Conservation (phyloP, 37 sponge, comb jelly and placozoan species). For the Hormiphora californensis region DNA sequence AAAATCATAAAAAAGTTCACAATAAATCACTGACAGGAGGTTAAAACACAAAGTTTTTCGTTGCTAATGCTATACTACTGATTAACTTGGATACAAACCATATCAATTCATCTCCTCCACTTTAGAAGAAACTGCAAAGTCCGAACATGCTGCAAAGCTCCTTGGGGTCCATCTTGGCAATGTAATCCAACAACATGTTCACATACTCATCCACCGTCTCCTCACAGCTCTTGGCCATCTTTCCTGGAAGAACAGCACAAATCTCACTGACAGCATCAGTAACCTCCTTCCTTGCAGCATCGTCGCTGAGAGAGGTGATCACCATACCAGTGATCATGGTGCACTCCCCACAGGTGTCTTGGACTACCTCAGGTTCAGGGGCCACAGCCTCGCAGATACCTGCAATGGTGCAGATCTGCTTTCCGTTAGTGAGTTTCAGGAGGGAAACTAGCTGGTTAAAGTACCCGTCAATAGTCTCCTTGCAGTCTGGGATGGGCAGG, state of each 20-base stretch:
- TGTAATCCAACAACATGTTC: not conserved
- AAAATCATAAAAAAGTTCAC: no score
- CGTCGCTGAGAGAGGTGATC: not conserved
- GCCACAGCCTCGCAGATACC: not conserved
- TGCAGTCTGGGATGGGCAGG: slow-evolving; percentile 45
- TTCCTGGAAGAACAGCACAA: slow-evolving; percentile 32
- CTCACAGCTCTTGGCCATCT: not conserved
- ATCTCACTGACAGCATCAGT: not conserved
- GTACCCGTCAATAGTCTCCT: slow-evolving; percentile 18
- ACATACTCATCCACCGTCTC: not conserved
- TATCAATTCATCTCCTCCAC: no score
- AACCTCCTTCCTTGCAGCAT: not conserved
- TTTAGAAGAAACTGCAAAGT: no score
- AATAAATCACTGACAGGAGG: no score
- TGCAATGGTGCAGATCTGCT: not conserved
- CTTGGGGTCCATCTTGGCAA: not conserved
- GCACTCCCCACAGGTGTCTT: not conserved
- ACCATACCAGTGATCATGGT: slow-evolving; percentile 12
- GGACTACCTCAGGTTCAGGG: not conserved
- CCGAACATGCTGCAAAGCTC: not conserved
- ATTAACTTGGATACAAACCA: no score
- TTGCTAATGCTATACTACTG: no score
- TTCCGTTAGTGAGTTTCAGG: not conserved
- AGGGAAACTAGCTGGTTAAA: not conserved
- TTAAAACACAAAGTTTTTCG: no score